Conservation (phyloP, 2,888 invertebrate species). For the Nomada lathburiana region DNA sequence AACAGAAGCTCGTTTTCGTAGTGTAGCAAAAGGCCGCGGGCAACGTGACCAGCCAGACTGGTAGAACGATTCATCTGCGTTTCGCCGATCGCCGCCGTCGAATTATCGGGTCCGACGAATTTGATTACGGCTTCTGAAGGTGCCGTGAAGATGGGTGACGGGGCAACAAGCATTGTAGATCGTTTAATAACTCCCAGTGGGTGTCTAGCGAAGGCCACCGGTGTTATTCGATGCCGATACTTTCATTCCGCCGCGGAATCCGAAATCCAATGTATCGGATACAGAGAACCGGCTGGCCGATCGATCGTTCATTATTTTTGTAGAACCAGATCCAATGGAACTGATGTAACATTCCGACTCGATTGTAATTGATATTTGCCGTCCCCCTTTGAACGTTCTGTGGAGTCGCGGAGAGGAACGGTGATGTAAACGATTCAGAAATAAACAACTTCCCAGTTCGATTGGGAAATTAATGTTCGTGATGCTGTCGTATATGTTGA, state of each 20-base stretch:
- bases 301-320: constrained; percentile 33
- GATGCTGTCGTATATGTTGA: too few relatives aligned
- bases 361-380: constrained; percentile 36
- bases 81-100: constrained; percentile 57
- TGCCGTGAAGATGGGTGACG: constrained; percentile 79
- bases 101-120: constrained; percentile 75
- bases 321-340: too few relatives aligned
- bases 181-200: constrained; percentile 81
- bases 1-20: constrained; percentile 59
- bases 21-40: constrained; percentile 45
- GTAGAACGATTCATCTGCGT: constrained; percentile 30
- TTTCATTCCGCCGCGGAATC: constrained; percentile 63
- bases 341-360: too few relatives aligned
- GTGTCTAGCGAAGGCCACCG: constrained; percentile 78
- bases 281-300: constrained; percentile 55
- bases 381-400: background rate
- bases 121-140: constrained; percentile 81
- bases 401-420: background rate
- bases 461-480: too few relatives aligned
- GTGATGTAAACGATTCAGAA: background rate
- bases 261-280: constrained; percentile 55
- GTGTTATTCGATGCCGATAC: constrained; percentile 75
- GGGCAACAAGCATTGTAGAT: constrained; percentile 79
- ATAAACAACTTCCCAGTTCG: too few relatives aligned
- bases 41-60: constrained; percentile 41